These are phyloP conservation scores for Cervus canadensis DNA, from an alignment of 2,113 vertebrate species.

Conservation along the genomic window DNA sequence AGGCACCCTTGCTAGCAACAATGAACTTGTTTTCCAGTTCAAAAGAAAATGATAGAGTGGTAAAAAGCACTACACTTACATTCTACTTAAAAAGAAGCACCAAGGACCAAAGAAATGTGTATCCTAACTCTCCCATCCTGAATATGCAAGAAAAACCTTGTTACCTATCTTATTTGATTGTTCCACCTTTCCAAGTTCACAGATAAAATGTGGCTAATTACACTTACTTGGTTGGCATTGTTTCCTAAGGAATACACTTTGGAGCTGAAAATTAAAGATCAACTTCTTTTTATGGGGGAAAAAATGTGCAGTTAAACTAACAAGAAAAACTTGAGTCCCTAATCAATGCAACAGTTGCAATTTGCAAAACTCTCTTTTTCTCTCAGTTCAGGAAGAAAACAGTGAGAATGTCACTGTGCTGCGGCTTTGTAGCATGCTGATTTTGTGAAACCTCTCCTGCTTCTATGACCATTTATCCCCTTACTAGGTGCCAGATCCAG, in stretches of 20 bases:
- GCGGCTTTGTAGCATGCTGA: not conserved
- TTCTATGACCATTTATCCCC: not conserved
- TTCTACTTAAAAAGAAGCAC: not conserved
- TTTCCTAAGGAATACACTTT: not conserved
- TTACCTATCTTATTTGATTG: not conserved
- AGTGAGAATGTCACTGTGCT: not conserved
- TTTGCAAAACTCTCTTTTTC: not conserved
- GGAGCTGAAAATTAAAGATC: not conserved
- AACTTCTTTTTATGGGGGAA: not conserved
- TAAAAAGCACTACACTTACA: not conserved
- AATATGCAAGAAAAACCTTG: not conserved
- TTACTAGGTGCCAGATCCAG: not conserved
- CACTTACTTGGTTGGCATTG: not conserved
- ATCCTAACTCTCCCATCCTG: not conserved
- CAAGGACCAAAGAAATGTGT: not conserved
- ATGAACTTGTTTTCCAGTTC: not conserved
- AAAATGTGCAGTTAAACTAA: not conserved
- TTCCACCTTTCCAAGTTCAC: not conserved
- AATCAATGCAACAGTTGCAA: not conserved
- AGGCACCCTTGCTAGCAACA: not conserved
- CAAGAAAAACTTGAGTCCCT: not conserved
- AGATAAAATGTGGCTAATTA: not conserved
- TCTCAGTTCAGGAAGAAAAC: not conserved
- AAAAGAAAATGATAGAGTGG: not conserved
- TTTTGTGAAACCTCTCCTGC: not conserved